These are phyloP conservation scores for Norana najaformis DNA, from an alignment of 2,888 invertebrate species.

Conservation along the genomic window DNA sequence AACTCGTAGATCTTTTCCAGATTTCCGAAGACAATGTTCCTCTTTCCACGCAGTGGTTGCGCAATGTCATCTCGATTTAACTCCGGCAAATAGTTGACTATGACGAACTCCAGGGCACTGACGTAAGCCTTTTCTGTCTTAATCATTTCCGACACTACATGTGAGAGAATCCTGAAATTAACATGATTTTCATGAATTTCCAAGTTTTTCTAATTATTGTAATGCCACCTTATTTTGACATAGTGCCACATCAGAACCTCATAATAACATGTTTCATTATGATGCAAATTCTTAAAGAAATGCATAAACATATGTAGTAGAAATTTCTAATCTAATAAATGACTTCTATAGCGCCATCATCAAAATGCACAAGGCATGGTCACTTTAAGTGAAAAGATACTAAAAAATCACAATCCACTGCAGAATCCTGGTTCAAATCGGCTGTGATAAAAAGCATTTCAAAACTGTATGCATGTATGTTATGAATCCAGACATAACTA, in stretches of 20 bases:
- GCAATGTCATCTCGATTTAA: constrained; percentile 75
- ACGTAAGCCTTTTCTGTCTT: constrained; percentile 93
- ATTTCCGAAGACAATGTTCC: constrained; percentile 89
- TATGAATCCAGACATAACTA: background rate
- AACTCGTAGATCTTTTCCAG: constrained; percentile 91
- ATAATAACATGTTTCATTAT: too few relatives aligned
- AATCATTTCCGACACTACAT: constrained; percentile 86
- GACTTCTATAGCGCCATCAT: too few relatives aligned
- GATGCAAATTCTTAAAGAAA: too few relatives aligned
- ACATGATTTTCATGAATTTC: constrained; percentile 5
- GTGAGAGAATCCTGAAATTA: constrained; percentile 65
- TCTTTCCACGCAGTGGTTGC: constrained; percentile 76
- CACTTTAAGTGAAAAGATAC: too few relatives aligned
- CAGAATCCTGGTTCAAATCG: too few relatives aligned
- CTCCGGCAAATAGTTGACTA: constrained; percentile 90
- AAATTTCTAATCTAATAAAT: too few relatives aligned
- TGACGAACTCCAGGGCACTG: constrained; percentile 84
- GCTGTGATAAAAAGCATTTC: background rate
- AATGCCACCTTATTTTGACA: background rate
- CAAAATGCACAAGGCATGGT: too few relatives aligned
- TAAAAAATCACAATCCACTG: too few relatives aligned
- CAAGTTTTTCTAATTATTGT: background rate
- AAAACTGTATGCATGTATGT: background rate
- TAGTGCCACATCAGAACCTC: background rate
- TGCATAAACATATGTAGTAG: too few relatives aligned